These are phyloP conservation scores for Anticlea derivata DNA, from an alignment of 2,888 invertebrate genomes.

Conservation along the genomic window DNA sequence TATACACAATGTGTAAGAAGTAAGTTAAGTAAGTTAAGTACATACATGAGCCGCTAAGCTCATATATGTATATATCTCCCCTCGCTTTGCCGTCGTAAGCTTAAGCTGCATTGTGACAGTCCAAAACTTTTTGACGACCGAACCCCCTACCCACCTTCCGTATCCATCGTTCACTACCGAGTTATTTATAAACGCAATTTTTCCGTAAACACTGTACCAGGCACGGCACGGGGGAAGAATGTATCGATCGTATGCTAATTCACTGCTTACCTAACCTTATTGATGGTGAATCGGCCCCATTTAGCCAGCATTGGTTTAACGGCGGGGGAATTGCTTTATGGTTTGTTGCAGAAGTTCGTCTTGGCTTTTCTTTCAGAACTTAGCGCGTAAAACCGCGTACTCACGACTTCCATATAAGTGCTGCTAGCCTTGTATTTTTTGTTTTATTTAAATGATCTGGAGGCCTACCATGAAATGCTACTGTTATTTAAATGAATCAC, in stretches of 20 bases:
- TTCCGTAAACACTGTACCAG: slow-evolving; percentile 24
- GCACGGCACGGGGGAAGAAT: slow-evolving; percentile 54
- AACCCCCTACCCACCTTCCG: background rate
- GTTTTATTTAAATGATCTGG: too few relatives aligned
- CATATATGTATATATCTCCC: too few relatives aligned
- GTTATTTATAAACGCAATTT: slow-evolving; percentile 27
- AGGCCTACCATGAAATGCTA: too few relatives aligned
- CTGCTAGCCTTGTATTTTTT: too few relatives aligned
- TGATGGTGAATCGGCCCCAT: slow-evolving; percentile 58
- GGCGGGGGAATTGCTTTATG: slow-evolving; percentile 23
- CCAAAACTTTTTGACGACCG: background rate
- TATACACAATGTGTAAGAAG: too few relatives aligned
- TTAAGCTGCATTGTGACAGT: too few relatives aligned
- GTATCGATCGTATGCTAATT: slow-evolving; percentile 75
- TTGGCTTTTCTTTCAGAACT: background rate
- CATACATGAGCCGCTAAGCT: too few relatives aligned
- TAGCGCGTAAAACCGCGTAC: too few relatives aligned
- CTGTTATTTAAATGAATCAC: too few relatives aligned
- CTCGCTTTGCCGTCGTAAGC: too few relatives aligned
- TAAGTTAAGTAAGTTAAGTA: too few relatives aligned
- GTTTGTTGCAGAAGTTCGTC: background rate
- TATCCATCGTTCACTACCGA: slow-evolving; percentile 16
- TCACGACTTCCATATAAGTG: too few relatives aligned
- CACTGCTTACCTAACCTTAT: slow-evolving; percentile 54
- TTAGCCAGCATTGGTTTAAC: slow-evolving; percentile 40